phyloP scores from a whole-genome alignment of 1,140 invertebrate genomes.

The Oryzaephilus surinamensis region DNA sequence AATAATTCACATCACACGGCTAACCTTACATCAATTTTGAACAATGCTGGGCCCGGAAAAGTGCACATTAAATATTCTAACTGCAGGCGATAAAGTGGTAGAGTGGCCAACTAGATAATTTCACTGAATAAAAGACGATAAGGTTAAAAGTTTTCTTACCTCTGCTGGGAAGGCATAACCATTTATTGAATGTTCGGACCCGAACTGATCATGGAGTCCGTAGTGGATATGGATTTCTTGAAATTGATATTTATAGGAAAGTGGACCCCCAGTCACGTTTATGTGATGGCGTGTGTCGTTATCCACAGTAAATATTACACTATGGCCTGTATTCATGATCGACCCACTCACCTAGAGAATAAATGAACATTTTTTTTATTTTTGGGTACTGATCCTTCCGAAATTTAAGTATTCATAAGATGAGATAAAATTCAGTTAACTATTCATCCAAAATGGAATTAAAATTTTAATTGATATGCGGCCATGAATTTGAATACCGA shows the following conservation, averaged over 20 bases:
- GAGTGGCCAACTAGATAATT: neutral
- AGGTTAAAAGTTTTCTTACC: constrained; percentile 49
- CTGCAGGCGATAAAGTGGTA: neutral
- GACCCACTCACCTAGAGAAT: constrained; percentile 64
- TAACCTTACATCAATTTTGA: too few relatives aligned
- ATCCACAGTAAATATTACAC: constrained; percentile 84
- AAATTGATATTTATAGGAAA: constrained; percentile 92
- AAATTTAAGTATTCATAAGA: too few relatives aligned
- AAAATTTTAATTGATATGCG: too few relatives aligned
- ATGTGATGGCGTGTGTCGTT: constrained; percentile 72
- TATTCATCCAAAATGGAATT: too few relatives aligned
- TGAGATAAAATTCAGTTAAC: too few relatives aligned
- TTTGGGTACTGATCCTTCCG: too few relatives aligned
- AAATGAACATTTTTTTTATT: too few relatives aligned
- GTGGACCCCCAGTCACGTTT: constrained; percentile 85
- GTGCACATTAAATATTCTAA: neutral
- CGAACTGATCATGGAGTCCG: constrained; percentile 72
- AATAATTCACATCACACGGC: too few relatives aligned
- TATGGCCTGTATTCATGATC: constrained; percentile 86
- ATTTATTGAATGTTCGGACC: constrained; percentile 86
- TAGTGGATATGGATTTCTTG: constrained; percentile 85
- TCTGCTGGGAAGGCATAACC: constrained; percentile 87
- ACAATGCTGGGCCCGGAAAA: neutral
- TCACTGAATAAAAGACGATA: neutral
- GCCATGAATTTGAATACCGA: too few relatives aligned